These are phyloP conservation scores for Teleiodes luculella DNA, from an alignment of 2,888 invertebrate genomes.

Conservation along the genomic window DNA sequence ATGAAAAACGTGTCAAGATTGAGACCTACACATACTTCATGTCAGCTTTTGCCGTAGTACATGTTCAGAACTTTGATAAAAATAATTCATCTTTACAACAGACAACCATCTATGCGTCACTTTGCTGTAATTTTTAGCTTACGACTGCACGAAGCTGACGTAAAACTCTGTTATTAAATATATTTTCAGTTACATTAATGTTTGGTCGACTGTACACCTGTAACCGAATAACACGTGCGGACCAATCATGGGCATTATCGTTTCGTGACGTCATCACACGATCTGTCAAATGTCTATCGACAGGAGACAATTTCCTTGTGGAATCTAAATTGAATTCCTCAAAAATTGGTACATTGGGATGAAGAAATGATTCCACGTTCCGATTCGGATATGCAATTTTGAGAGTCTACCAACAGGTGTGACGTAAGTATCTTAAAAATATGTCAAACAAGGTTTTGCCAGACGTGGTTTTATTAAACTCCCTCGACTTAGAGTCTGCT, in stretches of 20 bases:
- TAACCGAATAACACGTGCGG: constrained; percentile 47
- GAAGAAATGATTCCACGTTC: background rate
- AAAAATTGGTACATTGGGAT: constrained; percentile 4
- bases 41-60: too few relatives aligned
- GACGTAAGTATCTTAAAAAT: background rate
- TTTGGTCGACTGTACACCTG: constrained; percentile 30
- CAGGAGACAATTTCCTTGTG: constrained; percentile 18
- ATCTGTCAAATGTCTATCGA: constrained; percentile 41
- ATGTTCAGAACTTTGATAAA: too few relatives aligned
- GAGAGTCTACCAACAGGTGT: background rate
- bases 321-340: constrained; percentile 16
- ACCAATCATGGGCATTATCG: constrained; percentile 49
- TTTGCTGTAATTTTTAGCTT: too few relatives aligned
- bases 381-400: background rate
- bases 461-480: too few relatives aligned
- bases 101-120: too few relatives aligned
- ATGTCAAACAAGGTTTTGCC: background rate
- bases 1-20: too few relatives aligned
- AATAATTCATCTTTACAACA: too few relatives aligned
- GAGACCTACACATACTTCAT: background rate
- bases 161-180: too few relatives aligned
- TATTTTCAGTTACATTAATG: too few relatives aligned
- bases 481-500: too few relatives aligned
- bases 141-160: too few relatives aligned
- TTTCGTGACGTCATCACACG: constrained; percentile 60